A percentile compares a stretch with the other conserved stretches of the same genome.
Conservation (phyloP, 30 jellyfish, hydroid and myxozoan species). For the Phacellophora camtschatica region DNA sequence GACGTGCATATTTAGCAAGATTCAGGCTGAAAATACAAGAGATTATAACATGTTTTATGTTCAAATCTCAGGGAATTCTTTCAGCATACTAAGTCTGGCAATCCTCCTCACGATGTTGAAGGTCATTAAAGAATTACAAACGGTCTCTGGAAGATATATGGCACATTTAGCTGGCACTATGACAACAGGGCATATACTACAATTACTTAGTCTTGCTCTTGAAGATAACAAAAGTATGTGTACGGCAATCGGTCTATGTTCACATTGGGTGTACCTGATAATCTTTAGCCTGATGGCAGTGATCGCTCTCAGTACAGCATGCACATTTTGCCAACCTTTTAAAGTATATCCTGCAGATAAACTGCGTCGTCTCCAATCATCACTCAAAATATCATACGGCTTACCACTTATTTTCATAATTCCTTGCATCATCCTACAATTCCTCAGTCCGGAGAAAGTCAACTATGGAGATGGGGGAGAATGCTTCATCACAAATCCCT, state of each 20-base stretch:
- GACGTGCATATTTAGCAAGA: not conserved
- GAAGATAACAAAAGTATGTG: not conserved
- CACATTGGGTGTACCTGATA: conserved; percentile 50
- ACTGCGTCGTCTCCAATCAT: conserved; percentile 2
- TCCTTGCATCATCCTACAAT: conserved; percentile 36
- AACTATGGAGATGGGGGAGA: conserved; percentile 30
- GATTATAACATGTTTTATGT: not conserved
- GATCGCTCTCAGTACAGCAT: conserved; percentile 14
- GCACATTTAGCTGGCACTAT: conserved; percentile 4
- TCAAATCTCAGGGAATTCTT: conserved; percentile 16
- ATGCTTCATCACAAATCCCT: conserved; percentile 38
- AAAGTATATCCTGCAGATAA: not conserved
- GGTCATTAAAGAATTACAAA: conserved; percentile 12
- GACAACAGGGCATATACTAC: conserved; percentile 13
- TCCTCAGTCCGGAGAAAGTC: conserved; percentile 1
- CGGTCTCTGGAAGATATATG: conserved; percentile 50
- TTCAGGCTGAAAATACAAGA: not conserved
- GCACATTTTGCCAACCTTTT: conserved; percentile 46
- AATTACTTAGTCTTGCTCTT: not conserved
- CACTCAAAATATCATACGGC: conserved; percentile 22
- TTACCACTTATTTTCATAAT: conserved; percentile 19
- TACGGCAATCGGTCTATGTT: not conserved
- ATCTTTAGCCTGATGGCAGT: conserved; percentile 19
- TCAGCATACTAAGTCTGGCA: conserved; percentile 8
- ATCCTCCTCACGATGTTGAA: not conserved